A percentile compares a stretch with the other conserved stretches of the same genome.
Evolutionary conservation across 2,113 vertebrate species (phyloP).

Genomic region (Pelmatolapia mariae): DNA sequence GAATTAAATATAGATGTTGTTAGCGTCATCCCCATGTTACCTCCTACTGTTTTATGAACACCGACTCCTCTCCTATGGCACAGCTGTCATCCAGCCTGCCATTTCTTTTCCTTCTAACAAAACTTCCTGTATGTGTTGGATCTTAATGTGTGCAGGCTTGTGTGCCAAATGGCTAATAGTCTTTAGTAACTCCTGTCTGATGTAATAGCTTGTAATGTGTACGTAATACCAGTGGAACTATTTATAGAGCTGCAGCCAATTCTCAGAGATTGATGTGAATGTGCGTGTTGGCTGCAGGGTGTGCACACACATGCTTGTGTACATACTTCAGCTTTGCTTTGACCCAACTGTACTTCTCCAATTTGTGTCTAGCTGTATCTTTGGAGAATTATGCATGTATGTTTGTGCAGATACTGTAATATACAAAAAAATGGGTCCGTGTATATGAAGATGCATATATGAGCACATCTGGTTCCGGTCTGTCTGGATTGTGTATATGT

Average conservation of each 20-base stretch:
- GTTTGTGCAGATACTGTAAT: not conserved
- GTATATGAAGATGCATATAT: not conserved
- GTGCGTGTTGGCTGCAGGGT: constrained; percentile 13
- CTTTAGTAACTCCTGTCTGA: constrained; percentile 52
- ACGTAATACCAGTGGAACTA: constrained; percentile 38
- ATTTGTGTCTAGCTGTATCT: not conserved
- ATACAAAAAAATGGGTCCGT: not conserved
- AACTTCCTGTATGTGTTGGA: not conserved
- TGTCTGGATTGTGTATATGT: constrained; percentile 8
- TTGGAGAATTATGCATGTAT: not conserved
- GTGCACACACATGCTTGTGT: constrained; percentile 35
- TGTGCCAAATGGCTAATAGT: constrained; percentile 22
- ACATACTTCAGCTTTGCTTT: constrained; percentile 37
- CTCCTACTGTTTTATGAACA: not conserved
- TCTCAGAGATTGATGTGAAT: constrained; percentile 16
- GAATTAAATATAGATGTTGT: not conserved
- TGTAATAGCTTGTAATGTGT: constrained; percentile 55
- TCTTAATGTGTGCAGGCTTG: not conserved
- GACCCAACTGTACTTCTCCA: not conserved
- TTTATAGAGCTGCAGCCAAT: constrained; percentile 42
- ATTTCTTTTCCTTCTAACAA: not conserved
- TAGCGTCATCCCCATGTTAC: not conserved
- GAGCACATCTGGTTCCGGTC: constrained; percentile 13
- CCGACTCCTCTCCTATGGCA: not conserved
- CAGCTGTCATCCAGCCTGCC: not conserved